Evolutionary conservation across 30 jellyfish, hydroid and myxozoan species (phyloP), one percentile per base, ranked within the genome.

Genomic region (Pseudorhiza aurosa): DNA sequence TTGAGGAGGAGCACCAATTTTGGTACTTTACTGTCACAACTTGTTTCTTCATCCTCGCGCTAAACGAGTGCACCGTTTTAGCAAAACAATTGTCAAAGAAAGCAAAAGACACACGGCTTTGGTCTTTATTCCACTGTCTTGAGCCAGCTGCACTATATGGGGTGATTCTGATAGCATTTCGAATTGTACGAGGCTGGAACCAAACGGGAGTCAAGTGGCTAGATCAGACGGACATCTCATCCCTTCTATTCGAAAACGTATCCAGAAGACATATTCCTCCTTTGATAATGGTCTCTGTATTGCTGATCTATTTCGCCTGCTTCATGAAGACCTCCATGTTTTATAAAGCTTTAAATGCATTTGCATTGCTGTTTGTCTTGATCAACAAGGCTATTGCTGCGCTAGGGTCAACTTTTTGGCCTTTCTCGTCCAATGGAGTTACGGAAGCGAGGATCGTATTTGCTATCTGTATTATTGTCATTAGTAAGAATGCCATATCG

Each of bases 141-240:
- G 33, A 4, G 26, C 11, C 7, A 25, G 30, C 79, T 33, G 24
- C 36, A 0, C 26, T 8, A 1, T 21, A 29, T 18, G 65, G 51
- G 14, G 12, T 60, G 8, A 1, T 56, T 14, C 3, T 89, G 11
- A 2, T 71, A 30, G 19, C 64, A 10, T 37, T 77, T 8, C 46
- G 85, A 58, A 24, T 89, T 2, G 43, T 47, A 10, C 58, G 81
- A 58, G 65, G 89, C 21, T 91, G 98, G 98, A 86, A 91, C 43
- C 96, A 83, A 27, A 91, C 96, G 1, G 98, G 98, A 24, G 94
- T 91, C 0, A 85, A 85, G 43, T 91, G 95, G 95, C 37, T 77
- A 0, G 78, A 29, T 28, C 50, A 31, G 56, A 14, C 40, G 14
- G 97, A 90, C 55, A 18, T 90, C 5, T 58, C 83, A 2, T 91